Percentiles rank a stretch among this genome's conserved stretches.
phyloP scores from a whole-genome alignment of 2,113 vertebrate genomes.

The Crocuta crocuta region DNA sequence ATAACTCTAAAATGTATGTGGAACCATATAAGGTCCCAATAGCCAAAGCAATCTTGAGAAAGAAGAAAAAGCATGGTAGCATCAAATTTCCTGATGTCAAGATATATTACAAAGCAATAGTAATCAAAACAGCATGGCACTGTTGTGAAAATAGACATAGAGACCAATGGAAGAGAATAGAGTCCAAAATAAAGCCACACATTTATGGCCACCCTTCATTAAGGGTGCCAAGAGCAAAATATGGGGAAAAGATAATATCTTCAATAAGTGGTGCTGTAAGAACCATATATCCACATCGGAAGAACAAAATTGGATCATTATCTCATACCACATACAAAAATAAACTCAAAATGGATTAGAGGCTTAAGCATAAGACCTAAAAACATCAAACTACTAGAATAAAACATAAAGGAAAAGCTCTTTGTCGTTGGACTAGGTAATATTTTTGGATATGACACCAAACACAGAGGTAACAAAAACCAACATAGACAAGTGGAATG shows the following conservation, averaged over 20 bases:
- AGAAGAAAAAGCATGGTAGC: neutral
- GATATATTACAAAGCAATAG: neutral
- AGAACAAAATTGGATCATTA: neutral
- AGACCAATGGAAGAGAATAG: neutral
- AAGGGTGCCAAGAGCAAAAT: neutral
- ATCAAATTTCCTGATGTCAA: neutral
- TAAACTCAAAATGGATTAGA: neutral
- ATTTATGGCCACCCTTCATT: neutral
- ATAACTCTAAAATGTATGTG: neutral
- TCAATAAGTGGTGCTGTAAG: neutral
- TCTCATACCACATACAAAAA: neutral
- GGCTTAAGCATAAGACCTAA: neutral
- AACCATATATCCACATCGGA: neutral
- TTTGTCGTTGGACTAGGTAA: neutral
- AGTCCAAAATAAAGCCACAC: neutral
- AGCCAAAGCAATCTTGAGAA: neutral
- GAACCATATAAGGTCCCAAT: neutral
- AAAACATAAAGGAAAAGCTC: neutral
- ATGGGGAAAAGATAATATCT: neutral
- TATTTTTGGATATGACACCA: neutral
- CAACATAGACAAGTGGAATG: neutral
- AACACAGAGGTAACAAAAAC: neutral
- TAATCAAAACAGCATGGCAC: neutral
- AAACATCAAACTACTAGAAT: neutral
- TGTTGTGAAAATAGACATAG: neutral